Evolutionary conservation across 2,888 invertebrate species (phyloP).

Genomic region (Microdon myrmicae): DNA sequence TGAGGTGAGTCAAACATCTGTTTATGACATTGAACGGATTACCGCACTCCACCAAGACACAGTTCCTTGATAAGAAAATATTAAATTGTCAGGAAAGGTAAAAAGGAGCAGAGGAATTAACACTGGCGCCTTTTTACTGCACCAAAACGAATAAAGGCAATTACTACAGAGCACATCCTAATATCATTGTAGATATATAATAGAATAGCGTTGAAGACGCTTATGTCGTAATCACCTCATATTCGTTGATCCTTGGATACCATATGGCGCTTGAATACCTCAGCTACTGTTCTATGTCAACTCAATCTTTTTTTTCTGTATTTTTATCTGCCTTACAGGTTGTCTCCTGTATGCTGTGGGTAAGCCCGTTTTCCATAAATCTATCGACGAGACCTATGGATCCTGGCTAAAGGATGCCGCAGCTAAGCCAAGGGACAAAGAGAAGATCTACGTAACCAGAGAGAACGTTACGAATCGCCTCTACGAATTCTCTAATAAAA

Average conservation of each 20-base stretch:
- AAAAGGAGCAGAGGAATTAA: no score
- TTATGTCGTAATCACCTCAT: no score
- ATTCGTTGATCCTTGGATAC: no score
- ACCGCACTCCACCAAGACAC: no score
- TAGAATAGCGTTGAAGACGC: no score
- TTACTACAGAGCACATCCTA: no score
- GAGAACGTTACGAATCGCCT: constrained; percentile 79
- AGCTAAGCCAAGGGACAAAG: constrained; percentile 63
- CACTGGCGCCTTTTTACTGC: constrained; percentile 20
- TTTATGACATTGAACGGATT: no score
- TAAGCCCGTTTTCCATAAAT: constrained; percentile 89
- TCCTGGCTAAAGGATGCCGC: constrained; percentile 84
- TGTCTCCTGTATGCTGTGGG: constrained; percentile 92
- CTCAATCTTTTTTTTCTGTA: constrained; percentile 40
- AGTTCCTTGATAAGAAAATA: constrained; percentile 10
- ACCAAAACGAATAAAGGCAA: constrained; percentile 47
- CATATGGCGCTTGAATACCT: no score
- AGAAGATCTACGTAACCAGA: constrained; percentile 86
- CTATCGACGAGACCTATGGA: constrained; percentile 80
- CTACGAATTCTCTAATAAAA: constrained; percentile 81
- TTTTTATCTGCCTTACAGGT: constrained; percentile 69
- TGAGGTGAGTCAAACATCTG: no score
- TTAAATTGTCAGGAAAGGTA: no score
- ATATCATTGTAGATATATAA: no score
- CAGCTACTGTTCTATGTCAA: constrained; percentile 22